Base-by-base conservation (phyloP, 2,113 vertebrate species). In the Malaclemys terrapin region DNA sequence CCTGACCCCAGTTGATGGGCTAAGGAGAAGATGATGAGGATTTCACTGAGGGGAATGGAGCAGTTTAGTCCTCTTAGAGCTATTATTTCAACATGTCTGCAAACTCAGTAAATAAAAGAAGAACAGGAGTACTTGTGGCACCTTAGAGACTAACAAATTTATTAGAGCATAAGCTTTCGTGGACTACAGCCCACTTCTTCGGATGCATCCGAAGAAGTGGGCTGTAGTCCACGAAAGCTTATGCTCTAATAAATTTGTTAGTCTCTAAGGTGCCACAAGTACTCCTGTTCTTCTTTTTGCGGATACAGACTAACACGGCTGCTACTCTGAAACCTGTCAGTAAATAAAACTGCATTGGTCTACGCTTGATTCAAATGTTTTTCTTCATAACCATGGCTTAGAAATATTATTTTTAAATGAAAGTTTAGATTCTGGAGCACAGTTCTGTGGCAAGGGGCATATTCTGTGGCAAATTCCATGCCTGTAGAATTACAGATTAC, bases 361-460 rank as follows among this genome's bases (percentile, higher is more conserved):
- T 76, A 14, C 25, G 29, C 42, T 87, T 93, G 50, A 89, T 17
- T 6, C 8, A 31, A 12, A 27, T 19, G 29, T 79, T 84, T 88
- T 27, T 27, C 14, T 52, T 91, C 49, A 24, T 17, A 88, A 38
- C 6, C 17, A 78, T 69, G 29, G 59, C 2, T 5, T 75, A 89
- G 80, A 84, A 85, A 19, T 29, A 84, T 92, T 38, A 38, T 72
- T 72, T 94, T 91, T 65, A 93, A 81, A 89, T 76, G 56, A 89
- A 94, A 93, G 19, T 11, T 12, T 5, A 78, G 57, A 31, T 45
- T 87, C 57, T 87, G 69, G 76, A 76, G 94, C 90, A 17, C 3
- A 22, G 52, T 82, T 95, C 91, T 84, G 24, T 89, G 42, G 82
- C 78, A 22, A 3, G 54, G 50, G 94, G n/a, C 25, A 50, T 7